Evolutionary conservation across 2,113 vertebrate genomes (phyloP).

Genomic region (Tapirus terrestris): DNA sequence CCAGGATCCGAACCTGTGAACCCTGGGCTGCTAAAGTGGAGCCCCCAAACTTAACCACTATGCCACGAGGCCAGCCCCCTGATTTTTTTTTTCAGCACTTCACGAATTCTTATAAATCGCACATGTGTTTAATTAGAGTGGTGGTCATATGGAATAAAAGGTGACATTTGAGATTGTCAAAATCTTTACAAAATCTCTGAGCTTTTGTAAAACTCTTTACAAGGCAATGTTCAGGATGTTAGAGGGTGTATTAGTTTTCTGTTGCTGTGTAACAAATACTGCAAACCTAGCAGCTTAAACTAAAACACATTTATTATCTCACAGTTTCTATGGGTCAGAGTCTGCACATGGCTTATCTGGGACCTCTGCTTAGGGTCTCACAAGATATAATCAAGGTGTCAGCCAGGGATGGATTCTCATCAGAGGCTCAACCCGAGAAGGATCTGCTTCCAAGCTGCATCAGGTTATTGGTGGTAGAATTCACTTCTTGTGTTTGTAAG

Average conservation of each 20-base stretch:
- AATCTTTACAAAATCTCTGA: neutral
- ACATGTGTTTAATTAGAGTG: neutral
- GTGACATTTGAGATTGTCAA: constrained; percentile 39
- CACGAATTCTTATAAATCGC: neutral
- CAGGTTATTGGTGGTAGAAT: neutral
- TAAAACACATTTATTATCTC: neutral
- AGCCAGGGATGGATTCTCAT: neutral
- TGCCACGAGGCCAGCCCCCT: too few relatives aligned
- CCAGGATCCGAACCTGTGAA: too few relatives aligned
- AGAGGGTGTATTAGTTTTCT: neutral
- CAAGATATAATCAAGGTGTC: neutral
- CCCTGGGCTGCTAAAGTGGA: too few relatives aligned
- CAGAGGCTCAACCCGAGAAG: neutral
- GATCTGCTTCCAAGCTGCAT: neutral
- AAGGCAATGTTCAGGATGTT: neutral
- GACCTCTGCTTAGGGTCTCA: neutral
- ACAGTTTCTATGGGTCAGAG: neutral
- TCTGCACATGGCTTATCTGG: neutral
- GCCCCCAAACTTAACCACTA: too few relatives aligned
- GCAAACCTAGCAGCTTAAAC: neutral
- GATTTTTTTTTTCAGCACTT: neutral
- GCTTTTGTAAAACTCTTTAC: neutral
- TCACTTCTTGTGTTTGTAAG: neutral
- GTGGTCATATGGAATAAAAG: neutral
- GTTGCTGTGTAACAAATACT: neutral